phyloP scores from a whole-genome alignment of 2,888 invertebrate genomes.

The Apamea crenata region DNA sequence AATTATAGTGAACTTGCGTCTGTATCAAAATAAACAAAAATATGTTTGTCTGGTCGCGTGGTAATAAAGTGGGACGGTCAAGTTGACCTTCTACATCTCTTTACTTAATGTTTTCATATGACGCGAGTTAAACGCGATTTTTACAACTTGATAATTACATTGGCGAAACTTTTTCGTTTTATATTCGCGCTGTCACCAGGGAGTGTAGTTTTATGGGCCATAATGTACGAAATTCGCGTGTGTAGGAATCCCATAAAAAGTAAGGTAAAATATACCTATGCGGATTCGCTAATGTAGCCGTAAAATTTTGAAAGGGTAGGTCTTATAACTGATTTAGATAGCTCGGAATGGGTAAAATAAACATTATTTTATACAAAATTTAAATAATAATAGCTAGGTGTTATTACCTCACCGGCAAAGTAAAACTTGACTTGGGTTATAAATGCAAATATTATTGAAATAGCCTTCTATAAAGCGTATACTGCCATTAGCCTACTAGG shows the following conservation, averaged over 20 bases:
- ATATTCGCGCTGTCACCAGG: conserved; percentile 53
- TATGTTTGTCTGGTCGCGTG: neutral
- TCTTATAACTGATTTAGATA: conserved; percentile 44
- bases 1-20: neutral
- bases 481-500: neutral
- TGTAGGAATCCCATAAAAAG: conserved; percentile 49
- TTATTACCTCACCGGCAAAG: neutral
- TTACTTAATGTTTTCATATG: conserved; percentile 1
- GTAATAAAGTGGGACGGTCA: neutral
- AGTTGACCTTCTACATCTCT: conserved; percentile 37
- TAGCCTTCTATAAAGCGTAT: too few relatives aligned
- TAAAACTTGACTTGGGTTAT: neutral
- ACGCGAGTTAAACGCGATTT: conserved; percentile 48
- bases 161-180: conserved; percentile 60
- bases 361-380: conserved; percentile 14
- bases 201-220: conserved; percentile 63
- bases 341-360: conserved; percentile 33
- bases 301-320: conserved; percentile 51
- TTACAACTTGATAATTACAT: conserved; percentile 63
- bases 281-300: conserved; percentile 46
- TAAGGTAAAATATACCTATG: conserved; percentile 39
- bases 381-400: conserved; percentile 8
- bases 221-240: conserved; percentile 48
- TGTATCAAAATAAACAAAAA: neutral
- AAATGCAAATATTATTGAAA: neutral